These are phyloP conservation scores for Austrofundulus limnaeus DNA, from an alignment of 2,113 vertebrate species.

Conservation along the genomic window DNA sequence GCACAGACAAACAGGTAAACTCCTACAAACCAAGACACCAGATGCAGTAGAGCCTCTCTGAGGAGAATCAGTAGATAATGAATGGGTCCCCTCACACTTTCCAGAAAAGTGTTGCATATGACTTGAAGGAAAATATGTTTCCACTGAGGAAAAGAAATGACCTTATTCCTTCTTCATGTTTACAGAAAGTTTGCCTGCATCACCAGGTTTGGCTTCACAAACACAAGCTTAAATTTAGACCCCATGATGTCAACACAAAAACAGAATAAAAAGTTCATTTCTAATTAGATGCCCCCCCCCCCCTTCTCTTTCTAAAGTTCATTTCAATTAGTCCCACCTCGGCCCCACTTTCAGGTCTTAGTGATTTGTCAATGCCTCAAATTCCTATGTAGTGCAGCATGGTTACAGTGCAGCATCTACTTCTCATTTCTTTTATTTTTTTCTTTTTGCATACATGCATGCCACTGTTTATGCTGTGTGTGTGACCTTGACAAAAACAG, in stretches of 20 bases:
- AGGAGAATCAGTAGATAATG: constrained; percentile 57
- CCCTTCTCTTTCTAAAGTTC: constrained; percentile 84
- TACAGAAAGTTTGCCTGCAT: constrained; percentile 45
- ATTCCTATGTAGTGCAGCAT: constrained; percentile 55
- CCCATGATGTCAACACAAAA: constrained; percentile 83
- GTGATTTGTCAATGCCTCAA: constrained; percentile 79
- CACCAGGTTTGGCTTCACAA: constrained; percentile 62
- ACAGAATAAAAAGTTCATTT: constrained; percentile 86
- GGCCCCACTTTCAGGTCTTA: constrained; percentile 74
- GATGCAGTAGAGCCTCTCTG: constrained; percentile 46
- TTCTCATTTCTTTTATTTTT: background rate
- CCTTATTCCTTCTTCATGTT: constrained; percentile 71
- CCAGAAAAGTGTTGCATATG: constrained; percentile 55
- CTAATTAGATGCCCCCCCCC: constrained; percentile 84
- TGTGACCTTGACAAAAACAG: constrained; percentile 66
- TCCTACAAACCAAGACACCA: constrained; percentile 35
- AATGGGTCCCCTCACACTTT: constrained; percentile 60
- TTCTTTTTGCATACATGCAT: constrained; percentile 41
- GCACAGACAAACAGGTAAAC: constrained; percentile 50
- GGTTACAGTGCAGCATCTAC: constrained; percentile 50
- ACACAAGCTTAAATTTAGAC: constrained; percentile 82
- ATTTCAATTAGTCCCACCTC: constrained; percentile 90
- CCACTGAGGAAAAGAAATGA: constrained; percentile 67
- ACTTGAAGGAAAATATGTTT: constrained; percentile 70
- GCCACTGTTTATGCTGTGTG: constrained; percentile 65